phyloP scores from a whole-genome alignment of 2,888 invertebrate genomes.

The Taphrorychus bicolor region DNA sequence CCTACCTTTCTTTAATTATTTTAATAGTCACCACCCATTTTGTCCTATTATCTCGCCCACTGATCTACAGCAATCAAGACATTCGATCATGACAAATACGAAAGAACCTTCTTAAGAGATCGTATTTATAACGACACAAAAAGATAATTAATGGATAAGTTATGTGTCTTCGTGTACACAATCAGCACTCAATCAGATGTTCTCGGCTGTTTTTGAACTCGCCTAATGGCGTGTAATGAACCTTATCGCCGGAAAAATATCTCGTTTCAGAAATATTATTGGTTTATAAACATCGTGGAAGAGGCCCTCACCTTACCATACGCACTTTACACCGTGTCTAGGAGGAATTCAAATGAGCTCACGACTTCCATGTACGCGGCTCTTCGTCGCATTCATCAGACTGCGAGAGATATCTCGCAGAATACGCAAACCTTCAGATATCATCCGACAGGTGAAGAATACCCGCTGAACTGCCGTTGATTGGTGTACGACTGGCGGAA shows the following conservation, averaged over 20 bases:
- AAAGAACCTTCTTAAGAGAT: slow-evolving; percentile 1
- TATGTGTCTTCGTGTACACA: slow-evolving; percentile 39
- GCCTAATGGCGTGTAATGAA: slow-evolving; percentile 40
- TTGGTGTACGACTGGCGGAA: slow-evolving; percentile 51
- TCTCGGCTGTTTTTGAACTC: slow-evolving; percentile 32
- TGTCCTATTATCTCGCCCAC: neutral
- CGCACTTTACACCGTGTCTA: slow-evolving; percentile 22
- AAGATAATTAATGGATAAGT: slow-evolving; percentile 34
- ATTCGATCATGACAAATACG: slow-evolving; percentile 4
- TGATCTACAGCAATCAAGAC: neutral
- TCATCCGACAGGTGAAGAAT: slow-evolving; percentile 50
- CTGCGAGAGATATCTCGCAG: slow-evolving; percentile 56
- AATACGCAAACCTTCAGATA: slow-evolving; percentile 52
- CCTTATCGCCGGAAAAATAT: slow-evolving; percentile 32
- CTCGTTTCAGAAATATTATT: slow-evolving; percentile 5
- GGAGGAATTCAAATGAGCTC: slow-evolving; percentile 47
- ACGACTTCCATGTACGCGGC: slow-evolving; percentile 53
- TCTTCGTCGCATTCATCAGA: slow-evolving; percentile 53
- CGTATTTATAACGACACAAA: slow-evolving; percentile 22
- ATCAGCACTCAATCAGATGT: slow-evolving; percentile 38
- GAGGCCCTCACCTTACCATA: neutral
- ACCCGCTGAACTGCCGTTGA: slow-evolving; percentile 48
- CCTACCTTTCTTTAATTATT: no score
- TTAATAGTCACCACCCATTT: neutral
- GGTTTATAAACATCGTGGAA: neutral